Conservation (phyloP, 2,113 vertebrate genomes). For the Myrmecophaga tridactyla region DNA sequence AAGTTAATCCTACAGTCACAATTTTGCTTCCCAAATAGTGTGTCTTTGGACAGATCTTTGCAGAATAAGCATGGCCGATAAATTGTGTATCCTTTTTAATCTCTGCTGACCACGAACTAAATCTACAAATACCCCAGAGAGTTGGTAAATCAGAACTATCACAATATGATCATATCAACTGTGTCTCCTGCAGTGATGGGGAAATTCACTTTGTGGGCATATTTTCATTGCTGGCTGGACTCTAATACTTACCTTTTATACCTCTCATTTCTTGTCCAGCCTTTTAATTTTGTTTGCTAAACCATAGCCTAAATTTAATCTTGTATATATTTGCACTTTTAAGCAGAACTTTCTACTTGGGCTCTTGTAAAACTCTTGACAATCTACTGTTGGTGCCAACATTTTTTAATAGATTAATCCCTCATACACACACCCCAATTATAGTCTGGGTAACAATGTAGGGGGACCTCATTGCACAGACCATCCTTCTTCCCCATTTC, state of each 20-base stretch:
- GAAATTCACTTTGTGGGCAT: not conserved
- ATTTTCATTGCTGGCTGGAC: not conserved
- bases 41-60: not conserved
- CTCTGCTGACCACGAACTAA: conserved; percentile 3
- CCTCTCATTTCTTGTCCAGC: not conserved
- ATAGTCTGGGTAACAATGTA: not conserved
- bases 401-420: not conserved
- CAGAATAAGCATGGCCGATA: not conserved
- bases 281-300: not conserved
- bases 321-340: not conserved
- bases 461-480: too few species aligned
- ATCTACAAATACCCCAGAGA: not conserved
- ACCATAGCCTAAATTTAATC: not conserved
- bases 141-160: not conserved
- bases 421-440: not conserved
- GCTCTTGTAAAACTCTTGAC: not conserved
- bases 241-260: not conserved
- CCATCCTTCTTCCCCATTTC: not conserved
- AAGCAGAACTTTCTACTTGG: not conserved
- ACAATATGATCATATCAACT: not conserved
- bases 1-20: not conserved
- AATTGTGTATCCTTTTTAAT: not conserved
- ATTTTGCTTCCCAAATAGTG: not conserved
- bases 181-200: not conserved
- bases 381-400: not conserved